Evolutionary conservation across 2,888 invertebrate genomes (phyloP).

Genomic region (Ophraella communa): DNA sequence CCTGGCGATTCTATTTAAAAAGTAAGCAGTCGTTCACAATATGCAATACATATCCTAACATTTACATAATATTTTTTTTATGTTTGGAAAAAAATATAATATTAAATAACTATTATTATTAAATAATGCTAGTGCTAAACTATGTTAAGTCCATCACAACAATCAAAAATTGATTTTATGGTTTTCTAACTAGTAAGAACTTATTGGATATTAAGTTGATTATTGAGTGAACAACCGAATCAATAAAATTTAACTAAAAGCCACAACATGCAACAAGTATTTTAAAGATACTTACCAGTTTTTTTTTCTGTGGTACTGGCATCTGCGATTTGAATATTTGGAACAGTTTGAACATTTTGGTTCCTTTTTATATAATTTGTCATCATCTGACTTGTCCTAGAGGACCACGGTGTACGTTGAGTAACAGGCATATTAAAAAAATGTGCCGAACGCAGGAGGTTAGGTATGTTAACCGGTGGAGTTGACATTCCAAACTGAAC

Average conservation of each 20-base stretch:
- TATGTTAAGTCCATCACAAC: constrained; percentile 1
- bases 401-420: constrained; percentile 1
- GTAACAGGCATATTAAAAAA: constrained; percentile 10
- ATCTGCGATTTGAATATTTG: background rate
- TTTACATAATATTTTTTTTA: background rate
- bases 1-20: background rate
- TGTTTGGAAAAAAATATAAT: too few species aligned
- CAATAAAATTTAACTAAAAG: background rate
- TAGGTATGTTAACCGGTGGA: constrained; percentile 1
- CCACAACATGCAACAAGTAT: constrained; percentile 2
- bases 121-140: background rate
- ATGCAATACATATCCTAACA: background rate
- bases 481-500: background rate
- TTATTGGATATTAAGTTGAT: constrained; percentile 2
- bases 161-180: background rate
- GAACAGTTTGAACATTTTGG: background rate
- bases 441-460: background rate
- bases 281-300: background rate
- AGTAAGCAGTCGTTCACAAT: background rate
- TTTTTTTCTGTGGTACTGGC: background rate
- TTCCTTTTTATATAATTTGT: background rate
- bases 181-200: background rate
- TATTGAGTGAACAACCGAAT: constrained; percentile 6
- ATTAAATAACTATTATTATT: constrained; percentile 1
- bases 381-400: constrained; percentile 3